These are phyloP conservation scores for Xenopus laevis DNA, from an alignment of 2,113 vertebrate species.

Conservation along the genomic window DNA sequence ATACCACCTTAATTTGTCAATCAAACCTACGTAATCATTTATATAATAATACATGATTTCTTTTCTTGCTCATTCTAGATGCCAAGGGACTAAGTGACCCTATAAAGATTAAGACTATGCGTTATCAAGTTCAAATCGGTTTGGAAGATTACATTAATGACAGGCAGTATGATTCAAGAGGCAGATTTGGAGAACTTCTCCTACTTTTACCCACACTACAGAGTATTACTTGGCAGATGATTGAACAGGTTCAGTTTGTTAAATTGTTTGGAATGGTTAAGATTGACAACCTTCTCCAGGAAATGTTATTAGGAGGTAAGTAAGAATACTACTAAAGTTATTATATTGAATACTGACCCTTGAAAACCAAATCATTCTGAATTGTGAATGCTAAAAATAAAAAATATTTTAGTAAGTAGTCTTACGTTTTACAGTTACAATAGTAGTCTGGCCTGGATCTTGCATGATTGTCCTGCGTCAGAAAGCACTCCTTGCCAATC, in stretches of 20 bases:
- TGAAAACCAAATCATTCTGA: too few relatives aligned
- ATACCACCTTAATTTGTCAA: too few relatives aligned
- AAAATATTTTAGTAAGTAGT: too few relatives aligned
- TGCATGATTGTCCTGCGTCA: too few relatives aligned
- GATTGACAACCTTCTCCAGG: slow-evolving; percentile 93
- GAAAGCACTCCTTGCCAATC: too few relatives aligned
- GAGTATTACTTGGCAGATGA: slow-evolving; percentile 99
- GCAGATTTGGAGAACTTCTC: slow-evolving; percentile 89
- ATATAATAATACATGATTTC: too few relatives aligned
- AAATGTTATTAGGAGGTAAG: slow-evolving; percentile 94
- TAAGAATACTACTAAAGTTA: neutral
- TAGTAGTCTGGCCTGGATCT: too few relatives aligned
- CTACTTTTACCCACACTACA: slow-evolving; percentile 90
- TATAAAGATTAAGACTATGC: slow-evolving; percentile 86
- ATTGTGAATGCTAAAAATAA: too few relatives aligned
- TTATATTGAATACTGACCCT: too few relatives aligned
- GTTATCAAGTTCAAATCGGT: slow-evolving; percentile 91
- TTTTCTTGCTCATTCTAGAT: slow-evolving; percentile 63
- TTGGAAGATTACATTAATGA: slow-evolving; percentile 98
- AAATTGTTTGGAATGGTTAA: slow-evolving; percentile 93
- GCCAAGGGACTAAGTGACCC: slow-evolving; percentile 89
- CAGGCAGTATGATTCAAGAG: slow-evolving; percentile 91
- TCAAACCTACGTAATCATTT: too few relatives aligned
- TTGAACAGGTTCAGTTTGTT: slow-evolving; percentile 94
- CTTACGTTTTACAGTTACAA: too few relatives aligned